Evolutionary conservation across 2,888 invertebrate species (phyloP).

Genomic region (Microchrysa polita): DNA sequence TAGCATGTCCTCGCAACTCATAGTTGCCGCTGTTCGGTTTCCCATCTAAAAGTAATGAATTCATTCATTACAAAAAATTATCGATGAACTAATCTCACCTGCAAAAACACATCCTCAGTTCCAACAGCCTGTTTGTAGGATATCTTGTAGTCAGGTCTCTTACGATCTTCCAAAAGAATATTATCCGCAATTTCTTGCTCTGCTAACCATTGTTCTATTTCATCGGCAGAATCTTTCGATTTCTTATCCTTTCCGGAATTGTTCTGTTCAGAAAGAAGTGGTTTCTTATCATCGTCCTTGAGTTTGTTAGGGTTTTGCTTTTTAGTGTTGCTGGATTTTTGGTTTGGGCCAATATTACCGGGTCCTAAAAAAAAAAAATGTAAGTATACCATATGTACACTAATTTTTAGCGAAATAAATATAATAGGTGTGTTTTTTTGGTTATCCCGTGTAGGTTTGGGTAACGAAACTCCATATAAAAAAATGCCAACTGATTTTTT

Average conservation of each 20-base stretch:
- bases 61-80: conserved; percentile 35
- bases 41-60: conserved; percentile 73
- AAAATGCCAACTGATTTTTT: too few species aligned
- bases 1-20: conserved; percentile 90
- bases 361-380: conserved; percentile 60
- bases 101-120: conserved; percentile 86
- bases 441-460: too few species aligned
- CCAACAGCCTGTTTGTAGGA: conserved; percentile 86
- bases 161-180: conserved; percentile 70
- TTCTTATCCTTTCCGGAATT: conserved; percentile 51
- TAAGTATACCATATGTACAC: not conserved
- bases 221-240: conserved; percentile 52
- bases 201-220: conserved; percentile 61
- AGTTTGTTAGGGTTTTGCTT: conserved; percentile 43
- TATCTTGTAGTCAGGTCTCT: conserved; percentile 79
- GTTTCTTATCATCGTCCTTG: conserved; percentile 13
- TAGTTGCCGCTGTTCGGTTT: conserved; percentile 78
- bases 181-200: conserved; percentile 68
- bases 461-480: not conserved
- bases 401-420: too few species aligned
- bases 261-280: conserved; percentile 17
- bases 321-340: conserved; percentile 33
- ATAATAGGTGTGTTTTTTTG: too few species aligned
- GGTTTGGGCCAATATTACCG: conserved; percentile 61
- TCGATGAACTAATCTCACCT: conserved; percentile 65